Conservation (phyloP, 2,888 invertebrate genomes). For the Perithous albicinctus region DNA sequence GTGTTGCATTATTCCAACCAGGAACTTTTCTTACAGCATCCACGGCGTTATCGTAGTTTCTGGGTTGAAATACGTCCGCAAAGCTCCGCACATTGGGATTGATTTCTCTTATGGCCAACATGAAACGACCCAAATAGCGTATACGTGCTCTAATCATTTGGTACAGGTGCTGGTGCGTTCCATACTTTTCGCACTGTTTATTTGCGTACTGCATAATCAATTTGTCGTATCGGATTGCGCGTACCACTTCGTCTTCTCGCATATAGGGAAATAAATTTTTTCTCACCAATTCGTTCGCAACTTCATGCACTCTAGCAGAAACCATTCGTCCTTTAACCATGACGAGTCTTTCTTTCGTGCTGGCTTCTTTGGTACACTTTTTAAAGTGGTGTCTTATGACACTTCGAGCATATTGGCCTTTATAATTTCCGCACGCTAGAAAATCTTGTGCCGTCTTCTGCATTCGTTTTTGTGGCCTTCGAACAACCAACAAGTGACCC, state of each 20-base stretch:
- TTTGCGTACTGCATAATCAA: neutral
- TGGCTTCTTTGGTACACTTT: conserved; percentile 23
- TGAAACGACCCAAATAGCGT: conserved; percentile 25
- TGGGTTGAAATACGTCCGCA: conserved; percentile 46
- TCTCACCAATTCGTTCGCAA: neutral
- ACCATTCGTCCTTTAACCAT: neutral
- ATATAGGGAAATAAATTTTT: neutral
- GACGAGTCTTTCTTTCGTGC: conserved; percentile 33
- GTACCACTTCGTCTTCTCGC: neutral
- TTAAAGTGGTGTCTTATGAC: conserved; percentile 54
- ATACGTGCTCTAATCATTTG: neutral
- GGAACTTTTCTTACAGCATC: conserved; percentile 50
- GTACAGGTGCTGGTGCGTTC: neutral
- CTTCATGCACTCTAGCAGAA: neutral
- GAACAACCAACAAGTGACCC: conserved; percentile 52
- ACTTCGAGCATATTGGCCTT: conserved; percentile 49
- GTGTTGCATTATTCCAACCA: conserved; percentile 32
- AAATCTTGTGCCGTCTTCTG: conserved; percentile 48
- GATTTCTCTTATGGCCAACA: conserved; percentile 46
- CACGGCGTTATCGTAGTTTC: conserved; percentile 44
- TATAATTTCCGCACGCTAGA: conserved; percentile 57
- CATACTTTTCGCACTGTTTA: neutral
- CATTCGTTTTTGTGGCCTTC: conserved; percentile 44
- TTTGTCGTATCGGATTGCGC: neutral
- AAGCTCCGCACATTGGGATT: no score